Evolutionary conservation across 2,113 vertebrate genomes (phyloP), one percentile per base, ranked within the genome.

Genomic region (Festucalex cinctus): DNA sequence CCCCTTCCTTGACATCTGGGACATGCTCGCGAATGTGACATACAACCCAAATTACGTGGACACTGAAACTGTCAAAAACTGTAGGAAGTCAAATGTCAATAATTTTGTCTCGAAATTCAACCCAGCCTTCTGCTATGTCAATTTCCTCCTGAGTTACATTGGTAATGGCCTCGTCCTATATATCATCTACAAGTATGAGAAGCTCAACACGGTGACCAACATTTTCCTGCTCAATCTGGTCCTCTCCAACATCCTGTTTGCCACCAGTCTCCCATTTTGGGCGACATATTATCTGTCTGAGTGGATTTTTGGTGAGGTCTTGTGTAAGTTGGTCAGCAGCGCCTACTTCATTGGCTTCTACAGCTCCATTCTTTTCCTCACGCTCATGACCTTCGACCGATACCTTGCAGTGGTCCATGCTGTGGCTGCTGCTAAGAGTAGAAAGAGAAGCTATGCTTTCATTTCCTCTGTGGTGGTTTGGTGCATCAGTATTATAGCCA

Each of bases 351-450:
- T 92, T 0, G 90, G 92, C 36, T 93, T 92, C 84, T 91, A 92
- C 85, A 93, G 91, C 78, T 92, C 91, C 73, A 88, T 93, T 73
- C 88, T 93, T 24, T 92, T 93, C 83, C 88, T 93, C 54, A 91
- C 90, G 0, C 87, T 93, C 35, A 92, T 93, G 89, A 93, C 92
- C 0, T 87, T 92, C 12, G 92, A 93, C 75, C 85, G 92, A 16
- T 93, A 93, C 77, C 86, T 93, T 0, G 90, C 85, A 0, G 91
- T 93, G 65, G 92, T 93, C 22, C 91, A 93, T 2, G 89, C 91
- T 0, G 74, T 92, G 68, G 56, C 84, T 0, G 85, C 91, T 1
- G 75, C 83, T 43, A 86, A 75, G 60, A 86, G 70, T 58, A 75
- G 90, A n/a, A 88, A 84, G 26, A 82, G 20, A 35, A 0, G 14